Evolutionary conservation across 2,888 invertebrate genomes (phyloP).

Genomic region (Dynastes maya): DNA sequence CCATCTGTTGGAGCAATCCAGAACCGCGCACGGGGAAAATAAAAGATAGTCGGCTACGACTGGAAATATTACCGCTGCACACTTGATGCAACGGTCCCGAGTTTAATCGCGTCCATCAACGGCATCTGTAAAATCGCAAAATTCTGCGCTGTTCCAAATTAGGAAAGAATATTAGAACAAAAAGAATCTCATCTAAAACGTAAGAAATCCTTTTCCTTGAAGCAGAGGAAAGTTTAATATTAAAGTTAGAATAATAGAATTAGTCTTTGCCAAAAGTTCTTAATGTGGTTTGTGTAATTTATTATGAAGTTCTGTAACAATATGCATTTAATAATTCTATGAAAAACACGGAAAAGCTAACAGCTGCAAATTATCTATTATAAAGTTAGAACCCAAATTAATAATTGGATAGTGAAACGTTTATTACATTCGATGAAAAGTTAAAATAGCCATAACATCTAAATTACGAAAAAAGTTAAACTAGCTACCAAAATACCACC

Average conservation of each 20-base stretch:
- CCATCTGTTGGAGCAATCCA: conserved; percentile 59
- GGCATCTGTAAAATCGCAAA: conserved; percentile 41
- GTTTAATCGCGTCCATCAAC: conserved; percentile 39
- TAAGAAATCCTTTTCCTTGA: not conserved
- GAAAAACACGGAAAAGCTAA: too few relatives aligned
- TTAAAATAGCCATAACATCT: too few relatives aligned
- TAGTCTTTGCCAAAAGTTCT: too few relatives aligned
- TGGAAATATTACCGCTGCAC: conserved; percentile 44
- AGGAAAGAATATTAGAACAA: conserved; percentile 22
- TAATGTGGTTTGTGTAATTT: too few relatives aligned
- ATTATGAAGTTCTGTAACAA: too few relatives aligned
- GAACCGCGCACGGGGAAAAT: conserved; percentile 51
- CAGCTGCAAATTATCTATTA: too few relatives aligned
- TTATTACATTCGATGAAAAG: too few relatives aligned
- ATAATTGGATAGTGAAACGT: too few relatives aligned
- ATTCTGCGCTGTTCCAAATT: conserved; percentile 26
- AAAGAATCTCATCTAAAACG: not conserved
- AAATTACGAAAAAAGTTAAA: too few relatives aligned
- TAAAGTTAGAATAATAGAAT: not conserved
- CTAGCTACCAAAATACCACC: too few relatives aligned
- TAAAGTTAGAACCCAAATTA: too few relatives aligned
- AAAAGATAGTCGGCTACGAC: conserved; percentile 48
- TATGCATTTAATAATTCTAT: too few relatives aligned
- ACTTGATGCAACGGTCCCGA: conserved; percentile 40
- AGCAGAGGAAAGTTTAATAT: not conserved